Evolutionary conservation across 2,113 vertebrate genomes (phyloP), one percentile per base, ranked within the genome.

Genomic region (Thryonomys swinderianus): DNA sequence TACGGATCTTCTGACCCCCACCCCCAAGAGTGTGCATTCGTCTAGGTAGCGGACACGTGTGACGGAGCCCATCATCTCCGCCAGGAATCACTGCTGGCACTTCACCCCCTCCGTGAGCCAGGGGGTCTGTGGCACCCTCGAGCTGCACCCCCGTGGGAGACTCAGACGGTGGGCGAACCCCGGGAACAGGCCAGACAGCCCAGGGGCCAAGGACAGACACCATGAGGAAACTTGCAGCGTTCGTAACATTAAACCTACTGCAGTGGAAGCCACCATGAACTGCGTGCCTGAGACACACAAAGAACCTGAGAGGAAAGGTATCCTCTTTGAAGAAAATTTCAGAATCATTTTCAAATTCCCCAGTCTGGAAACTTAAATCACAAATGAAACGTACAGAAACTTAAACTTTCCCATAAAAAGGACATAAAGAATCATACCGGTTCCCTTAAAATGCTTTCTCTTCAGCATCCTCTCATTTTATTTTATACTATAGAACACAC

Each of bases 301-400:
- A 85, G 34, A 76, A 67, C 91, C 91, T 85, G 61, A 81, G 66
- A 96, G 79, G 55, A 81, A 88, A 95, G 76, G 71, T 88, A 82
- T 96, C 88, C 90, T 94, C 71, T 92, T 85, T 66, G n/a, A 42
- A 95, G 83, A 42, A 95, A 96, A 96, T 89, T 91, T 89, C 80
- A 90, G 62, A 78, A 74, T 94, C 85, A 42, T 69, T 93, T 83
- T 84, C 73, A 88, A 84, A 87, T 89, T 59, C 84, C n/a, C 80
- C 84, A n/a, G 7, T 91, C 42, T 71, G 59, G n/a, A 20, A 16
- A 89, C 40, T 81, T 92, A 81, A 96, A 73, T 91, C 3, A 74
- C 59, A 88, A 73, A 57, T 92, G 21, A 85, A 93, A 62, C 62
- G 57, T 55, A 30, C 25, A 76, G 7, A 51, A 55, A 53, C 61